These are phyloP conservation scores for Zeus faber DNA, from an alignment of 2,113 vertebrate species.

Conservation along the genomic window DNA sequence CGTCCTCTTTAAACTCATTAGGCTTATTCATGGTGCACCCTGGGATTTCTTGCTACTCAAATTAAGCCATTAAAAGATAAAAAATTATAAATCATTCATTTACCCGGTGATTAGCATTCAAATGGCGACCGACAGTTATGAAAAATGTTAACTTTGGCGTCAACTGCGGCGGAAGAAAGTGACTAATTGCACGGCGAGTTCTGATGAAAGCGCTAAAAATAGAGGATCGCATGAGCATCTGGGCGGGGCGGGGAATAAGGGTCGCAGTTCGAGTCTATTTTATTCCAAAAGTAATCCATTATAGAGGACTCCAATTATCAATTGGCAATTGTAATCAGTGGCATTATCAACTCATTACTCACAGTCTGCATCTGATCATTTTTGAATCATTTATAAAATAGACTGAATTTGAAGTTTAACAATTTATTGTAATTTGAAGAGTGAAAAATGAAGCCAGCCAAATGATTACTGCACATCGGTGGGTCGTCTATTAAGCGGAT, in stretches of 20 bases:
- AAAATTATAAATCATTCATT: slow-evolving; percentile 39
- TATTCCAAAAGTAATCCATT: background rate
- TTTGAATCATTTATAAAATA: too few relatives aligned
- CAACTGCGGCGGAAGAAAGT: slow-evolving; percentile 32
- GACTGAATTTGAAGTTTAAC: too few relatives aligned
- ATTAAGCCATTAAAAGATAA: slow-evolving; percentile 44
- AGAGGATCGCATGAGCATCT: slow-evolving; percentile 2
- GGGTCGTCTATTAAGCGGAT: too few relatives aligned
- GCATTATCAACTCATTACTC: background rate
- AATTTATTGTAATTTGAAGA: too few relatives aligned
- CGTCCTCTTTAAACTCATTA: slow-evolving; percentile 15
- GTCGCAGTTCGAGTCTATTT: background rate
- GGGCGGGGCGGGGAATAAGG: background rate
- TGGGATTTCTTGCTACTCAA: slow-evolving; percentile 27
- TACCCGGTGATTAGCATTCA: slow-evolving; percentile 37
- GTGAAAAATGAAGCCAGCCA: too few relatives aligned
- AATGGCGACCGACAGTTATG: slow-evolving; percentile 34
- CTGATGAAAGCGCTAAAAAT: slow-evolving; percentile 1
- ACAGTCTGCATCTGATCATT: background rate
- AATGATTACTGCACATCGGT: too few relatives aligned
- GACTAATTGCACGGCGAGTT: slow-evolving; percentile 5
- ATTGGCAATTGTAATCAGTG: background rate
- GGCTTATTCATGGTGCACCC: slow-evolving; percentile 21
- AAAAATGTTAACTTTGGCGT: slow-evolving; percentile 32
- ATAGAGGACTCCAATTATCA: background rate